Base-by-base conservation (phyloP, 2,888 invertebrate species). In the Amiota mariae region DNA sequence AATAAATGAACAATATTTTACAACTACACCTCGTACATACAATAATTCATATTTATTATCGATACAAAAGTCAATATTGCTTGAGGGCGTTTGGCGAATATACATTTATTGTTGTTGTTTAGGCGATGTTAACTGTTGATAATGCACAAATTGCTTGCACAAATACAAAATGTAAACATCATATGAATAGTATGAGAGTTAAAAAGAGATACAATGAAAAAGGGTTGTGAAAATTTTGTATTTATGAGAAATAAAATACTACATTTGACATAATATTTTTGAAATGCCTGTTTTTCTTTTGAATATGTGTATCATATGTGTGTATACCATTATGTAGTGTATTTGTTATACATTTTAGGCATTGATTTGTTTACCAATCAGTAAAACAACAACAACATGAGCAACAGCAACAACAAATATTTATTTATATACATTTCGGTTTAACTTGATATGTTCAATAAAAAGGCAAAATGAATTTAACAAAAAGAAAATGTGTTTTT, bases 121-220 rank as follows among this genome's bases (percentile, higher is more conserved):
- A 51, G n/a, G 13, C n/a, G 71, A 63, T 72, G 48, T 46, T 57
- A 66, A 59, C 66, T 67, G 72, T 48, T 74, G 79, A 79, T 78
- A 77, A 76, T 79, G 74, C 72, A 75, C 56, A 74, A 73, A 80
- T 76, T 78, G 78, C 73, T 24, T 73, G 13, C 57, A 56, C 74
- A 75, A 77, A 67, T 48, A 47, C 61, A 56, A 67, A 72, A 72
- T 72, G 66, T 24, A 71, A 71, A 71, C 57, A 71, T 18, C 59
- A 18, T 11, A 18, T 0, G 0, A 18, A 12, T 15, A n/a, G 15
- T 18, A 59, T n/a, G 10, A 20, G 11, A 36, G 36, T 36, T 36
- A 36, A 57, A 57, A n/a, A 59, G 59, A 59, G 20, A 20, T 9
- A 15, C 11, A 12, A 59, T 1, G 4, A 0, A n/a, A 12, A 51